Evolutionary conservation across 2,888 invertebrate species (phyloP).

Genomic region (Synanthedon formicaeformis): DNA sequence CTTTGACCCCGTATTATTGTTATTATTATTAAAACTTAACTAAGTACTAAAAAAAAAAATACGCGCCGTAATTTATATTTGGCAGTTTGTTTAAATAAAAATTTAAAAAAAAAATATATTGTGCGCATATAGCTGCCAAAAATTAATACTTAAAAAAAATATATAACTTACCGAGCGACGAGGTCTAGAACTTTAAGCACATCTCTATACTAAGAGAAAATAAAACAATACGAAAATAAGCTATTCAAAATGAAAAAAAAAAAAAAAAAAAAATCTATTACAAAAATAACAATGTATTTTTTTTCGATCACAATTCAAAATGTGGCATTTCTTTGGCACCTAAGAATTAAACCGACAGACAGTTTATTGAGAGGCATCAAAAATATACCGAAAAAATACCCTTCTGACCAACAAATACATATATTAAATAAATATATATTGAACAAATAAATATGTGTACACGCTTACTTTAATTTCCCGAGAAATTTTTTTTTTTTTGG

Average conservation of each 20-base stretch:
- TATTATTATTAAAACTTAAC: conserved; percentile 8
- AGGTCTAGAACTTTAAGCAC: conserved; percentile 31
- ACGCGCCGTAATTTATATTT: conserved; percentile 18
- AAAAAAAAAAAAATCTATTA: conserved; percentile 31
- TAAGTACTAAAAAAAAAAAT: conserved; percentile 18
- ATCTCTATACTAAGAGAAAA: conserved; percentile 27
- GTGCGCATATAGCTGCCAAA: conserved; percentile 29
- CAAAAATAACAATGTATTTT: conserved; percentile 45
- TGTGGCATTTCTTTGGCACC: neutral
- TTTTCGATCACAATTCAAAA: conserved; percentile 35
- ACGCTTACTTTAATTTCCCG: too few relatives aligned
- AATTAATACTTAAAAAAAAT: conserved; percentile 25
- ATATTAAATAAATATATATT: too few relatives aligned
- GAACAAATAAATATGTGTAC: too few relatives aligned
- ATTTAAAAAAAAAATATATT: conserved; percentile 5
- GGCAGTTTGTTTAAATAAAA: conserved; percentile 19
- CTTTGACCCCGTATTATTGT: conserved; percentile 15
- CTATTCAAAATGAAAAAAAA: conserved; percentile 20
- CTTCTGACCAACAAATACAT: conserved; percentile 5
- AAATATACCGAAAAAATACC: neutral
- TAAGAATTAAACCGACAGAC: neutral
- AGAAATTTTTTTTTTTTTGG: too few relatives aligned
- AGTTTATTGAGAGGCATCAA: neutral
- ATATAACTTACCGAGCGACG: conserved; percentile 12
- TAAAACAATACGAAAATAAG: conserved; percentile 44